These are phyloP conservation scores for Nothobranchius furzeri DNA, from an alignment of 2,113 vertebrate species.

Conservation along the genomic window DNA sequence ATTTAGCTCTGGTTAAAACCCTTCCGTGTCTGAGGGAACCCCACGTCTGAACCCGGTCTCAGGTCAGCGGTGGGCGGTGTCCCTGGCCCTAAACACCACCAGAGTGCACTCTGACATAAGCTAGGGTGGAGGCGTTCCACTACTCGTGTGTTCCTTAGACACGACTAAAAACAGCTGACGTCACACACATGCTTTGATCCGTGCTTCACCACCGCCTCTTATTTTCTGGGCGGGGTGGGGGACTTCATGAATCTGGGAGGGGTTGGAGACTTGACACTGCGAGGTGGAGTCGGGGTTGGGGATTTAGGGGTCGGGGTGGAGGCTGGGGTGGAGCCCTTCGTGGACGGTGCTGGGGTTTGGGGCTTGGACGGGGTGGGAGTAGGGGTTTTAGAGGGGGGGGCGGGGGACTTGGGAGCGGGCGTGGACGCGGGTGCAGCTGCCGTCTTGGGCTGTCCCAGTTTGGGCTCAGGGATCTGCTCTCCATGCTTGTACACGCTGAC, in stretches of 20 bases:
- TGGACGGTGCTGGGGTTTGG: slow-evolving; percentile 61
- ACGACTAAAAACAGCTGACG: slow-evolving; percentile 41
- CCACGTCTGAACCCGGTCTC: not conserved
- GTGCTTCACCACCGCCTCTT: slow-evolving; percentile 26
- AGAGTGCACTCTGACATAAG: slow-evolving; percentile 13
- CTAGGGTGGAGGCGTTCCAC: slow-evolving; percentile 43
- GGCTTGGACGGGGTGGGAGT: slow-evolving; percentile 65
- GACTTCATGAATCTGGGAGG: slow-evolving; percentile 51
- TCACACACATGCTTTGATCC: slow-evolving; percentile 56
- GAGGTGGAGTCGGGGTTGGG: slow-evolving; percentile 43
- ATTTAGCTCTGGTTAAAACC: not conserved
- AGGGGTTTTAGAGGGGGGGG: slow-evolving; percentile 59
- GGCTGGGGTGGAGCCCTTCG: slow-evolving; percentile 62
- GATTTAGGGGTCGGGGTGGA: slow-evolving; percentile 51
- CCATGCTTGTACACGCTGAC: slow-evolving; percentile 95
- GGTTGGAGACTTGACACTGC: slow-evolving; percentile 42
- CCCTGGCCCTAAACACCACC: not conserved
- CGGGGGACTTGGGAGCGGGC: slow-evolving; percentile 58
- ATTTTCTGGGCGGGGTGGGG: slow-evolving; percentile 72
- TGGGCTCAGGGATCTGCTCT: slow-evolving; percentile 86
- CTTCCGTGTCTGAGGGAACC: not conserved
- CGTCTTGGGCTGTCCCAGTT: slow-evolving; percentile 80
- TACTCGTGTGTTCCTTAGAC: not conserved
- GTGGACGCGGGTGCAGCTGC: slow-evolving; percentile 25
- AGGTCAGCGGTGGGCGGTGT: not conserved